Percentiles rank a stretch among this genome's conserved stretches.
phyloP scores from a whole-genome alignment of 2,797 vertebrate species.

The Melanotaenia pygmaea region DNA sequence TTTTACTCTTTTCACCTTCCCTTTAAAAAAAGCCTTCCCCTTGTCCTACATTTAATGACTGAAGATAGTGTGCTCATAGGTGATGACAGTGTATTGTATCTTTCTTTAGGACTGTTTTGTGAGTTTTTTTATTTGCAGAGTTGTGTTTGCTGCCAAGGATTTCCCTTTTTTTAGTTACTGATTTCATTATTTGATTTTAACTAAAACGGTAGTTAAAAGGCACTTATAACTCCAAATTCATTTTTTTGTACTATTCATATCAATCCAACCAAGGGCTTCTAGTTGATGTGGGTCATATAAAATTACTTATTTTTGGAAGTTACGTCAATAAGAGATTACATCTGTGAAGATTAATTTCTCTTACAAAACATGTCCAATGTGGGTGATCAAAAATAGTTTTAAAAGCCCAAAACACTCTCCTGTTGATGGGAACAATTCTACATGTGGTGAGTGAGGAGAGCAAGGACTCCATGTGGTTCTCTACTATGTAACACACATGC shows the following conservation, averaged over 20 bases:
- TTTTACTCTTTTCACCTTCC: constrained; percentile 13
- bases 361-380: neutral
- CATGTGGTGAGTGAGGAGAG: constrained; percentile 82
- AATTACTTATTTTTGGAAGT: neutral
- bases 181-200: no score
- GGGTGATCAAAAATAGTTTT: neutral
- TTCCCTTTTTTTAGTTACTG: no score
- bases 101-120: neutral
- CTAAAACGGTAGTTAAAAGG: neutral
- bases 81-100: constrained; percentile 6
- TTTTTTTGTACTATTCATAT: neutral
- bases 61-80: neutral
- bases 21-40: neutral
- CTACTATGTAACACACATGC: constrained; percentile 53
- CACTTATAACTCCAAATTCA: neutral
- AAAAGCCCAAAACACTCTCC: constrained; percentile 47
- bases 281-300: neutral
- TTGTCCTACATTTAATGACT: neutral
- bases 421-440: constrained; percentile 72
- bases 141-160: no score
- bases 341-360: neutral
- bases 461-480: constrained; percentile 79
- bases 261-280: neutral
- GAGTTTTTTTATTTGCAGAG: neutral
- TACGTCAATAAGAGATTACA: neutral